phyloP scores from a whole-genome alignment of 2,113 vertebrate genomes.

The Siniperca knerii region DNA sequence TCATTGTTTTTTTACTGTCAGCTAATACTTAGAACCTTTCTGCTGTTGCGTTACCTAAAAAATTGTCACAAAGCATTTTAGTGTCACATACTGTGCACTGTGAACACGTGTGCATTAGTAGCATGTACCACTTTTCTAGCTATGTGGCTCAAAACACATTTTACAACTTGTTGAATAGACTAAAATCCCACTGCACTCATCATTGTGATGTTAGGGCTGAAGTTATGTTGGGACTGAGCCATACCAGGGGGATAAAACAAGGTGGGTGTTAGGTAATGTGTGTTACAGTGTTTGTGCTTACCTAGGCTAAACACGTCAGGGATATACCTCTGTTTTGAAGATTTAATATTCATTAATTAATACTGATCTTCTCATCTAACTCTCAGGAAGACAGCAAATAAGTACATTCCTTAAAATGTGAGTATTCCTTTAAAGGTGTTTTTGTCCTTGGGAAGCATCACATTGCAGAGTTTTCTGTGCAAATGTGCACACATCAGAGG shows the following conservation, averaged over 20 bases:
- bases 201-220: background rate
- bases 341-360: background rate
- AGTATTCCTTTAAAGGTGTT: background rate
- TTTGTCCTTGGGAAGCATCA: background rate
- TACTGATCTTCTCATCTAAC: constrained; percentile 13
- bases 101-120: background rate
- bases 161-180: background rate
- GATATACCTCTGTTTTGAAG: background rate
- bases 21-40: background rate
- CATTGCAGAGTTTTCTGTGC: background rate
- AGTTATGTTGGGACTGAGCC: background rate
- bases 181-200: background rate
- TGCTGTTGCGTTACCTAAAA: background rate
- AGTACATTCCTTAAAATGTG: background rate
- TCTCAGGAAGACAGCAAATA: background rate
- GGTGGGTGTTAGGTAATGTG: background rate
- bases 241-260: background rate
- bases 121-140: background rate
- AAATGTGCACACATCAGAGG: constrained; percentile 5
- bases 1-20: background rate
- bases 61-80: background rate
- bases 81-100: background rate
- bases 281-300: background rate
- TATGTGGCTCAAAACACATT: background rate
- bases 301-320: background rate